Conservation (phyloP, 2,113 vertebrate species). For the Poeciliopsis prolifica region DNA sequence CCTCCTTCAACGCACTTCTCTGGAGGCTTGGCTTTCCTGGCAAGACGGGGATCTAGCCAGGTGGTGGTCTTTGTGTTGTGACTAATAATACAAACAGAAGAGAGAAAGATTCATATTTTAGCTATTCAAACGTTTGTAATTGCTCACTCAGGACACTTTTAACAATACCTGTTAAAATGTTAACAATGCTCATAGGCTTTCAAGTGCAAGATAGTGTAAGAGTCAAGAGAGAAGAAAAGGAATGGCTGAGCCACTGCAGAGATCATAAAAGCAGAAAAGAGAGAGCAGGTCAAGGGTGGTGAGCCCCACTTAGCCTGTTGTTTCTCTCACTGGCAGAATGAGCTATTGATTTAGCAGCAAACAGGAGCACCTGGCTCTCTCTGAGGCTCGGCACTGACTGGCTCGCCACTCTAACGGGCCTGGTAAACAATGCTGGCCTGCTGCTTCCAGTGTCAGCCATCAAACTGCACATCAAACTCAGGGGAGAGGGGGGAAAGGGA, state of each 20-base stretch:
- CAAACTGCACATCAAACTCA: conserved; percentile 45
- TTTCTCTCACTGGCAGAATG: conserved; percentile 56
- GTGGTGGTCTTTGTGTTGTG: conserved; percentile 99
- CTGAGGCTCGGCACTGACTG: conserved; percentile 33
- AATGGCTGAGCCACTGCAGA: conserved; percentile 21
- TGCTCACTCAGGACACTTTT: conserved; percentile 31
- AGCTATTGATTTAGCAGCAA: conserved; percentile 64
- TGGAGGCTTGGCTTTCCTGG: conserved; percentile 95
- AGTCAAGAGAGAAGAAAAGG: conserved; percentile 4
- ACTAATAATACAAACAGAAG: conserved; percentile 74
- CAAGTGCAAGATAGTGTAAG: background rate
- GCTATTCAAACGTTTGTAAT: conserved; percentile 32
- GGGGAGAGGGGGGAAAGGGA: conserved; percentile 23
- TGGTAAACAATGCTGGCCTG: conserved; percentile 52
- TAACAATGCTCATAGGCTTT: conserved; percentile 19
- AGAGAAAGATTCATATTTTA: conserved; percentile 18
- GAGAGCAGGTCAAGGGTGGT: conserved; percentile 50
- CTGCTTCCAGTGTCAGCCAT: conserved; percentile 43
- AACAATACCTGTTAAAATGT: conserved; percentile 27
- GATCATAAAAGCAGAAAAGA: conserved; percentile 46
- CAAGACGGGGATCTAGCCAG: conserved; percentile 97
- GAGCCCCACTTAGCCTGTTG: conserved; percentile 59
- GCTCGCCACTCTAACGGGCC: conserved; percentile 45
- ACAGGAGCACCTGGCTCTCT: conserved; percentile 54
- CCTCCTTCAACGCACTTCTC: conserved; percentile 98